Base-by-base conservation (phyloP, 2,888 invertebrate genomes). In the Empis stercorea region DNA sequence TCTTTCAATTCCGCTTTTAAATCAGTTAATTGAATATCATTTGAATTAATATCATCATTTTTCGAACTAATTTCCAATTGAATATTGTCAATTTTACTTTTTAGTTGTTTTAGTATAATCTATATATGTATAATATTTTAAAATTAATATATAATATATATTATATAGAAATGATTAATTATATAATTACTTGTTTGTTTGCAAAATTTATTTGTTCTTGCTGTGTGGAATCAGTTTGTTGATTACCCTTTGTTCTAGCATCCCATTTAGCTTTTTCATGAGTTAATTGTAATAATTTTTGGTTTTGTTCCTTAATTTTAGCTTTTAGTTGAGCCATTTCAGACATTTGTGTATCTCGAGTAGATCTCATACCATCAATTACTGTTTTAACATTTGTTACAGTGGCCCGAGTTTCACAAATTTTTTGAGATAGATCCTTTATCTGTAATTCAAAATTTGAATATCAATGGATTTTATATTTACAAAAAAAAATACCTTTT, bases 291-390 rank as follows among this genome's bases (percentile, higher is more conserved):
- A 91, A 73, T 48, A 91, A 75, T 59, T 83, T 80, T 0, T 84
- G 84, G 65, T 91, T 92, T 51, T 91, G 80, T 55, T 92, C 89
- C 57, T 89, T 87, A 1, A 91, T 76, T 57, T 80, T 78, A 10
- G 81, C 80, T 64, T 89, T 93, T 2, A 88, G 71, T 48, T 82
- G 80, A 9, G 84, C 79, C 84, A 88, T 86, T 56, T 91, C 91
- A 4, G 81, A 75, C 76, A 96, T 81, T 56, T 91, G 91, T 0
- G 84, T 73, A 65, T 99, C 97, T 4, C 97, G 76, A n/a, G 89
- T 89, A 0, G 84, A 77, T 45, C 86, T 74, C 96, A 96, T 96
- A 1, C 87, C 87, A 64, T 99, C 97, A 48, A 99, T 99, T n/a
- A 89, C 87, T 1, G 87, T 79, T 68, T 96, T 96, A 3, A 92